A percentile compares a stretch with the other conserved stretches of the same genome.
Evolutionary conservation across 2,113 vertebrate genomes (phyloP).

Genomic region (Scartelaos histophorus): DNA sequence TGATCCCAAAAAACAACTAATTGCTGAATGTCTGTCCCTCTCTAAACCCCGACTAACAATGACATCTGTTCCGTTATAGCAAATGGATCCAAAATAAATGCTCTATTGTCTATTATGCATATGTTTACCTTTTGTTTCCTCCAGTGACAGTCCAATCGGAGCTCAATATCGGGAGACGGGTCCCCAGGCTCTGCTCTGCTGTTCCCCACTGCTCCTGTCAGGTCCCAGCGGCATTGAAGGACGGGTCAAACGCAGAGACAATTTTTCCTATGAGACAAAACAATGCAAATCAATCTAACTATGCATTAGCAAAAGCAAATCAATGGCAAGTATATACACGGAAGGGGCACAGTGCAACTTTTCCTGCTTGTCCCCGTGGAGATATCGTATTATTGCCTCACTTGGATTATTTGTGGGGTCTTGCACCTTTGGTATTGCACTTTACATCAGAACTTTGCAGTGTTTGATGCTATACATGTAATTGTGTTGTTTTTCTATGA

Average conservation of each 20-base stretch:
- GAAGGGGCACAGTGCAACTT: not conserved
- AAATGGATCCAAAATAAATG: too few relatives aligned
- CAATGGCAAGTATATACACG: not conserved
- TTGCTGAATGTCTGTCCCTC: too few relatives aligned
- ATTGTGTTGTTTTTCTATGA: too few relatives aligned
- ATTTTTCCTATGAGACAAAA: not conserved
- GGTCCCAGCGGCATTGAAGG: not conserved
- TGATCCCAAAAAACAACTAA: not conserved
- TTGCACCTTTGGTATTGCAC: too few relatives aligned
- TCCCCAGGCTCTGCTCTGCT: not conserved
- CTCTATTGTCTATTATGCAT: too few relatives aligned
- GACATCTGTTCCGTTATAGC: not conserved
- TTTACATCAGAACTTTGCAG: too few relatives aligned
- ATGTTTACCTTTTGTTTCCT: not conserved
- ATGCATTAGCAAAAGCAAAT: not conserved
- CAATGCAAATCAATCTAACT: not conserved
- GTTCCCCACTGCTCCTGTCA: not conserved
- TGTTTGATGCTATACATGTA: too few relatives aligned
- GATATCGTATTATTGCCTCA: too few relatives aligned
- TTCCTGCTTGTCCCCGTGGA: too few relatives aligned
- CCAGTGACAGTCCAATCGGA: not conserved
- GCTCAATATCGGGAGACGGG: not conserved
- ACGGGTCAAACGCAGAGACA: not conserved
- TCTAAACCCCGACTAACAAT: too few relatives aligned
- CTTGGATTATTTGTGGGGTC: too few relatives aligned